Evolutionary conservation across 2,113 vertebrate genomes (phyloP), one percentile per base, ranked within the genome.

Genomic region (Formicarius rufipectus): DNA sequence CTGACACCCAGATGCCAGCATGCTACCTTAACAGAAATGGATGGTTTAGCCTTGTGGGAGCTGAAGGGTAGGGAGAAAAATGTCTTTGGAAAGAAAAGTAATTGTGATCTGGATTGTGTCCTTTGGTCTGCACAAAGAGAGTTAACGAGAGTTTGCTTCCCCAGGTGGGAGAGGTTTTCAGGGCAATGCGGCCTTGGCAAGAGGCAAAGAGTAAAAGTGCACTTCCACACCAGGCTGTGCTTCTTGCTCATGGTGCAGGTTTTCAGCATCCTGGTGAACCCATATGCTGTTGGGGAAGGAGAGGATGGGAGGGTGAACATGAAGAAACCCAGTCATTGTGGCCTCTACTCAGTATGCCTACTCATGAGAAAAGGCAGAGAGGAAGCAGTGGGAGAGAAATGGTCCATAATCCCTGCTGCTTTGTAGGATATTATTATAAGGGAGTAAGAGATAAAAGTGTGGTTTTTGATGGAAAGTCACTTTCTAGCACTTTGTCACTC

Each of bases 381-480:
- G 12, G 35, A 62, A 90, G 55, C 17, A 6, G 8, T 23, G 18
- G 63, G 33, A 80, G 59, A 85, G 28, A 75, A 93, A 60, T 4
- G 4, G 47, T 67, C 20, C 31, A 22, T 86, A 77, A 75, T 81
- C 68, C 50, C 47, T 73, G 12, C 47, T 78, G 68, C 39, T 95
- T 86, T 5, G 0, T 87, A 56, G 27, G 17, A 13, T 33, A 58
- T 30, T 93, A 73, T 40, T 76, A 15, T 35, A 30, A 49, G 47
- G 90, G 27, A 90, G 50, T 68, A 77, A 63, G 89, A 81, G 91
- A 52, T 92, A 93, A 74, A 27, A 62, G 45, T 67, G 28, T 78
- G 68, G 2, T n/a, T 89, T 96, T 83, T 84, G 73, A 50, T 79
- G 78, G 52, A 80, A 92, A 93, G 79, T 86, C 90, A 90, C 67